Evolutionary conservation across 2,888 invertebrate genomes (phyloP).

Genomic region (Oeneis ivallda): DNA sequence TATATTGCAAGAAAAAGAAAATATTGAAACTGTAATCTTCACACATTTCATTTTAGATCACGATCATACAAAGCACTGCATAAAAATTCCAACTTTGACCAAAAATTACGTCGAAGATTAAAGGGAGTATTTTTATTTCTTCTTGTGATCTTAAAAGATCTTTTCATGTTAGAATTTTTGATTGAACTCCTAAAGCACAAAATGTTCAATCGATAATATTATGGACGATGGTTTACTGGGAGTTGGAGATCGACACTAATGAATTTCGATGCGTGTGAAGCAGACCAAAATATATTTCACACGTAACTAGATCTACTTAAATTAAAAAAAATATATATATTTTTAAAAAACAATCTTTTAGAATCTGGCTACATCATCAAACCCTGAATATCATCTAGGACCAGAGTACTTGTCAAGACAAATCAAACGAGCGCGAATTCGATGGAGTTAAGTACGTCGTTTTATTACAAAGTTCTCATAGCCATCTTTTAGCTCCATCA

Average conservation of each 20-base stretch:
- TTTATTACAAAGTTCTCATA: too few relatives aligned
- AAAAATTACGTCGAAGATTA: conserved; percentile 2
- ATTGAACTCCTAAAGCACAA: neutral
- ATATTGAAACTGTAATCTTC: neutral
- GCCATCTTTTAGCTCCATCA: too few relatives aligned
- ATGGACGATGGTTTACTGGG: neutral
- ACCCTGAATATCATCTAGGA: too few relatives aligned
- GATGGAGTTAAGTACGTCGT: too few relatives aligned
- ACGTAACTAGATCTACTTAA: too few relatives aligned
- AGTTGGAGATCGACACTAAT: neutral
- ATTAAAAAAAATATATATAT: too few relatives aligned
- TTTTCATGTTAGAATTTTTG: neutral
- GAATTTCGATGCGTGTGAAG: neutral
- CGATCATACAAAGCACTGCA: neutral
- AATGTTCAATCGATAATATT: neutral
- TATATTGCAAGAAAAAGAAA: neutral
- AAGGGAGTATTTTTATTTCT: conserved; percentile 1
- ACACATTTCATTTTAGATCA: neutral
- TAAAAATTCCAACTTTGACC: neutral
- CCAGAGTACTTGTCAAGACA: too few relatives aligned
- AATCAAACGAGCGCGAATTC: too few relatives aligned
- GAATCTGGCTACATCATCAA: too few relatives aligned
- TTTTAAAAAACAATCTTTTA: too few relatives aligned
- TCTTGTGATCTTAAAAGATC: neutral
- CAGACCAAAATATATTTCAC: too few relatives aligned